Percentiles rank a stretch among this genome's conserved stretches.
phyloP scores from a whole-genome alignment of 2,797 vertebrate genomes.

The Decapterus maruadsi region DNA sequence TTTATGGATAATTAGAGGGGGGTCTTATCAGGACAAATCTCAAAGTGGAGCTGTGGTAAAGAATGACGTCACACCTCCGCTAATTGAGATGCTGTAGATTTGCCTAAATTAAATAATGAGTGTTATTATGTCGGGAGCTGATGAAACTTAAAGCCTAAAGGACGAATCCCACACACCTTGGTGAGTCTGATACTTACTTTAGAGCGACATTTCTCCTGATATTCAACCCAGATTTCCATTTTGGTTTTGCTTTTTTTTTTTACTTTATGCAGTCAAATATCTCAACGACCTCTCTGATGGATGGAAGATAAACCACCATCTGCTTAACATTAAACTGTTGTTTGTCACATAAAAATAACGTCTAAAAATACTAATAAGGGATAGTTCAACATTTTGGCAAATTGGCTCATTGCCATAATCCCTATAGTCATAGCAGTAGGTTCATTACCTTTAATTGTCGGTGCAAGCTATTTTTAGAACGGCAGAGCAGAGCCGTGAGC shows the following conservation, averaged over 20 bases:
- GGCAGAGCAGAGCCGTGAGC: too few relatives aligned
- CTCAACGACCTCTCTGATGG: too few relatives aligned
- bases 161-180: not conserved
- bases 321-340: not conserved
- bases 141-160: not conserved
- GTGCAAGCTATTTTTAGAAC: too few relatives aligned
- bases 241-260: not conserved
- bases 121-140: too few relatives aligned
- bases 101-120: conserved; percentile 44
- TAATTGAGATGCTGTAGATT: conserved; percentile 62
- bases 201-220: not conserved
- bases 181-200: not conserved
- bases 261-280: not conserved
- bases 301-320: not conserved
- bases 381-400: too few relatives aligned
- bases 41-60: conserved; percentile 26
- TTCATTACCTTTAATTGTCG: too few relatives aligned
- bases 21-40: conserved; percentile 47
- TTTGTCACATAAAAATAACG: too few relatives aligned
- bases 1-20: conserved; percentile 41
- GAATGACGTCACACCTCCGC: conserved; percentile 18
- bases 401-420: too few relatives aligned
- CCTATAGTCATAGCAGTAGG: too few relatives aligned
- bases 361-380: not conserved
- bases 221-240: not conserved